Evolutionary conservation across 2,113 vertebrate species (phyloP).

Genomic region (Isichthys henryi): DNA sequence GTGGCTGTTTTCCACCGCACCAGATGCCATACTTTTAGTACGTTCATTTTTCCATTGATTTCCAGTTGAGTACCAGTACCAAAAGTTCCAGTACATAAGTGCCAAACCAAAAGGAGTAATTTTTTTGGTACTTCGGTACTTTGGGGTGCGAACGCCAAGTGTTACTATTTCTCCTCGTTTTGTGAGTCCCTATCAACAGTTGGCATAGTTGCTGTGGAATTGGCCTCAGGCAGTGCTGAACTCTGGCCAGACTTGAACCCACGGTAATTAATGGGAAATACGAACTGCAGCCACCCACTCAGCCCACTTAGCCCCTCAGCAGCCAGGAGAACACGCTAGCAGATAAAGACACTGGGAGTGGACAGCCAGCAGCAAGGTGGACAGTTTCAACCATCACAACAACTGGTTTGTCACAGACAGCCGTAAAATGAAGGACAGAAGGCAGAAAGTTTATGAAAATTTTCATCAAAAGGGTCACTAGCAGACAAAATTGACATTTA

Average conservation of each 20-base stretch:
- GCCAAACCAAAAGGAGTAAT: too few species aligned
- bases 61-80: too few species aligned
- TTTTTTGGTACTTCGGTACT: too few species aligned
- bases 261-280: too few species aligned
- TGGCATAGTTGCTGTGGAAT: neutral
- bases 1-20: too few species aligned
- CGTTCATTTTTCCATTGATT: too few species aligned
- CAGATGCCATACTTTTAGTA: too few species aligned
- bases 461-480: neutral
- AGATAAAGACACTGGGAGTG: neutral
- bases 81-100: too few species aligned
- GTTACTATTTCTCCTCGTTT: neutral
- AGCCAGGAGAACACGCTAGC: neutral
- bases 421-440: neutral
- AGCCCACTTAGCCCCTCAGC: too few species aligned
- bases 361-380: neutral
- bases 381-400: neutral
- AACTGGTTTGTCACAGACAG: neutral
- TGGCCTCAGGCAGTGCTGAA: neutral
- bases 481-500: neutral
- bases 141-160: neutral
- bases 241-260: too few species aligned
- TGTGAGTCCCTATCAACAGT: neutral
- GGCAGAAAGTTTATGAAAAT: neutral
- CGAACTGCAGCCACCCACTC: too few species aligned